phyloP scores from a whole-genome alignment of 2,113 vertebrate genomes.

The Chloebia gouldiae region DNA sequence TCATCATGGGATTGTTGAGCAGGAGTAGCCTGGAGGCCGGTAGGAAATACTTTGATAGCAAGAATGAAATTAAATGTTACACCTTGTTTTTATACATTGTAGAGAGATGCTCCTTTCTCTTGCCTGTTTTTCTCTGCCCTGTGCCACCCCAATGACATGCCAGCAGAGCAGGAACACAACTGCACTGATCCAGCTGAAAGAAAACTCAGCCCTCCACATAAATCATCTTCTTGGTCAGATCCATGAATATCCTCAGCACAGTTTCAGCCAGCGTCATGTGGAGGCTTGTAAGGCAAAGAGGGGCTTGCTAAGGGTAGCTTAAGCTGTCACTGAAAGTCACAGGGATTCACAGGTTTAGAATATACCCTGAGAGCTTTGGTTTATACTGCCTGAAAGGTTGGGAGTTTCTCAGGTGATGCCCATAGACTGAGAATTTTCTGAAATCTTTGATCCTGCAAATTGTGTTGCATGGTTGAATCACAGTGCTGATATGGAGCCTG shows the following conservation, averaged over 20 bases:
- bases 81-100: background rate
- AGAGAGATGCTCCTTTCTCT: background rate
- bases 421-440: background rate
- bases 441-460: background rate
- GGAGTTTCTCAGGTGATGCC: background rate
- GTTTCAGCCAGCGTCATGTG: fast-evolving
- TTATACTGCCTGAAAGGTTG: background rate
- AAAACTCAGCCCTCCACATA: background rate
- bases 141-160: background rate
- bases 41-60: background rate
- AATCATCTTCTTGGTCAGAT: background rate
- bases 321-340: background rate
- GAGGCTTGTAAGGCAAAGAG: background rate
- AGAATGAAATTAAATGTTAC: background rate
- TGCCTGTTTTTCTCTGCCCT: background rate
- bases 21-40: background rate
- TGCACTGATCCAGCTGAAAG: background rate
- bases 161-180: background rate
- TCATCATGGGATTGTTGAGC: background rate
- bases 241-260: background rate
- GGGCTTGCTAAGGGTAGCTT: background rate
- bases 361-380: background rate
- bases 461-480: background rate
- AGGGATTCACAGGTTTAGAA: background rate
- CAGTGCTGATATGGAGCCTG: background rate